Evolutionary conservation across 2,797 vertebrate genomes (phyloP).

Genomic region (Somateria mollissima): DNA sequence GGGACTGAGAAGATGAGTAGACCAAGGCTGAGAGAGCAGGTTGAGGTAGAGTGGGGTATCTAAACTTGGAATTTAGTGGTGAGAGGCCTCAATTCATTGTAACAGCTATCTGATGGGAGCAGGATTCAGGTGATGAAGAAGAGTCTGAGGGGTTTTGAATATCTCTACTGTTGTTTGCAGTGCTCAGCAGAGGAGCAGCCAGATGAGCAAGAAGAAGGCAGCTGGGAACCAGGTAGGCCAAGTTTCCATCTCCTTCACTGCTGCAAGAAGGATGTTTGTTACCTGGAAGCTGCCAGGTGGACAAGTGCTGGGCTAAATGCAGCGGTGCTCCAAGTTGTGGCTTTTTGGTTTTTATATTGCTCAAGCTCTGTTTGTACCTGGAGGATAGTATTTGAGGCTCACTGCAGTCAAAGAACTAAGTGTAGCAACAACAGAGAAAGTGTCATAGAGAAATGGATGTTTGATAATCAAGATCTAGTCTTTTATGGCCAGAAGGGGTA

Average conservation of each 20-base stretch:
- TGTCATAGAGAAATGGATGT: neutral
- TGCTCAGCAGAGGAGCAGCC: slow-evolving; percentile 96
- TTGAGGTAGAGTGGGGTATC: neutral
- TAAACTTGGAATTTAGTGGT: neutral
- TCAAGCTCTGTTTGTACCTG: neutral
- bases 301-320: neutral
- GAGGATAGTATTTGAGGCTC: neutral
- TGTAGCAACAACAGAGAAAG: neutral
- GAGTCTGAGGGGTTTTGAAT: slow-evolving; percentile 26
- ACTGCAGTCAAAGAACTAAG: neutral
- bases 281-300: slow-evolving; percentile 20
- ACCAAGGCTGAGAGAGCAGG: neutral
- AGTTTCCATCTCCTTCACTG: slow-evolving; percentile 27
- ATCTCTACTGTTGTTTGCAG: slow-evolving; percentile 75
- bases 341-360: neutral
- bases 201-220: slow-evolving; percentile 95
- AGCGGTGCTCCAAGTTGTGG: neutral
- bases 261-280: neutral
- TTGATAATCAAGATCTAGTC: neutral
- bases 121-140: neutral
- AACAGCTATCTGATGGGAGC: neutral
- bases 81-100: neutral
- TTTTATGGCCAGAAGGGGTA: neutral
- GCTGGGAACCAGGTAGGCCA: slow-evolving; percentile 93
- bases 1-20: neutral